Conservation (phyloP, 2,113 vertebrate genomes). For the Solenodon paradoxus region DNA sequence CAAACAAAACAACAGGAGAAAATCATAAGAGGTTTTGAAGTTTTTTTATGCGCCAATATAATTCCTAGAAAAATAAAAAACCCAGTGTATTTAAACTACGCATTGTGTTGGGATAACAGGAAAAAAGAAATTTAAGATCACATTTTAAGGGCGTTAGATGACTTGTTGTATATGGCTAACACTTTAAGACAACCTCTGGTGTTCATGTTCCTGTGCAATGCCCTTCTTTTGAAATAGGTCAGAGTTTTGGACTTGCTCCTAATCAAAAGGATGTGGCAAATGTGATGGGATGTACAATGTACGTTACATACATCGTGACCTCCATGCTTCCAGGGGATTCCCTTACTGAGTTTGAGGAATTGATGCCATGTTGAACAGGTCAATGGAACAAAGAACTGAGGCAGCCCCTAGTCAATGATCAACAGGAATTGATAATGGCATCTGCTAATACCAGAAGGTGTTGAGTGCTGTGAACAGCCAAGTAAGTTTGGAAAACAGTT, state of each 20-base stretch:
- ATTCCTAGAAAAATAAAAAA: neutral
- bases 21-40: too few species aligned
- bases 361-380: neutral
- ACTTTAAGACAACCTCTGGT: neutral
- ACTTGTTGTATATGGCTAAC: neutral
- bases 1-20: neutral
- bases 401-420: neutral
- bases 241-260: neutral
- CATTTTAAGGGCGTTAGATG: neutral
- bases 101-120: neutral
- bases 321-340: neutral
- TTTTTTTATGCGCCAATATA: neutral
- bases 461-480: neutral
- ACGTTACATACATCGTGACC: neutral
- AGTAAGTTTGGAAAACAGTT: neutral
- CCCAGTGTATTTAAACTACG: neutral
- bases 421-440: neutral
- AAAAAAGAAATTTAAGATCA: neutral
- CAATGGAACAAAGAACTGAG: neutral
- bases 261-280: neutral
- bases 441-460: neutral
- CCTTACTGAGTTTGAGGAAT: neutral
- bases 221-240: neutral
- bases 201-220: neutral
- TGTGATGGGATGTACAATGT: neutral